Conservation (phyloP, 2,888 invertebrate genomes). For the Julus scanicus region DNA sequence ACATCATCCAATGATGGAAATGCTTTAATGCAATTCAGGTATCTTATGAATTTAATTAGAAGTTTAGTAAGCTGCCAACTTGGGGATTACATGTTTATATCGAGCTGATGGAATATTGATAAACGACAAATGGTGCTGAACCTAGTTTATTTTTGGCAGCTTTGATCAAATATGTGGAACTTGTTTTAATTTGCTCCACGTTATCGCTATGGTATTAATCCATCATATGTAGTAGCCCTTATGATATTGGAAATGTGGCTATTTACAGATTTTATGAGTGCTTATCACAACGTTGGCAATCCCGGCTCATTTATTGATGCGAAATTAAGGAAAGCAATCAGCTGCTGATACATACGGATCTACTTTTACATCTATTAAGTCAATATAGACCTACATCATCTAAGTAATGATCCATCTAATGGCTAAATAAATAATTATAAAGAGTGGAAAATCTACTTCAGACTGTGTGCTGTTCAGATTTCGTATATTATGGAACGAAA, state of each 20-base stretch:
- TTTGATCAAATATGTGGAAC: constrained; percentile 7
- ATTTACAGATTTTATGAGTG: not conserved
- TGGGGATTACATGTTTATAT: not conserved
- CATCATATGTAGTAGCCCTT: not conserved
- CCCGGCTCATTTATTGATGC: not conserved
- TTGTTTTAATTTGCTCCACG: not conserved
- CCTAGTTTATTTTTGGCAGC: not conserved
- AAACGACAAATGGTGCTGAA: not conserved
- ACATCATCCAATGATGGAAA: too few species aligned
- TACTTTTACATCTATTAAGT: not conserved
- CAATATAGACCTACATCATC: not conserved
- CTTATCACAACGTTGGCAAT: not conserved
- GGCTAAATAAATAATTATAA: constrained; percentile 21
- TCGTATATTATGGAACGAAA: not conserved
- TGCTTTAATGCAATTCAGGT: too few species aligned
- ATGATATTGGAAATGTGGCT: not conserved
- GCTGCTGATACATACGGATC: not conserved
- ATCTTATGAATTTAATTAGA: too few species aligned
- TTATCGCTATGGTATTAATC: not conserved
- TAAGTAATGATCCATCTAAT: constrained; percentile 18
- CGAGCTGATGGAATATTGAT: not conserved
- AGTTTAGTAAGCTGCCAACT: too few species aligned
- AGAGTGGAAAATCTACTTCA: constrained; percentile 3
- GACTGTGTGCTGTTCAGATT: not conserved
- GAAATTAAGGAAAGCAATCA: constrained; percentile 16